Conservation (phyloP, 2,113 vertebrate species). For the Apus apus region DNA sequence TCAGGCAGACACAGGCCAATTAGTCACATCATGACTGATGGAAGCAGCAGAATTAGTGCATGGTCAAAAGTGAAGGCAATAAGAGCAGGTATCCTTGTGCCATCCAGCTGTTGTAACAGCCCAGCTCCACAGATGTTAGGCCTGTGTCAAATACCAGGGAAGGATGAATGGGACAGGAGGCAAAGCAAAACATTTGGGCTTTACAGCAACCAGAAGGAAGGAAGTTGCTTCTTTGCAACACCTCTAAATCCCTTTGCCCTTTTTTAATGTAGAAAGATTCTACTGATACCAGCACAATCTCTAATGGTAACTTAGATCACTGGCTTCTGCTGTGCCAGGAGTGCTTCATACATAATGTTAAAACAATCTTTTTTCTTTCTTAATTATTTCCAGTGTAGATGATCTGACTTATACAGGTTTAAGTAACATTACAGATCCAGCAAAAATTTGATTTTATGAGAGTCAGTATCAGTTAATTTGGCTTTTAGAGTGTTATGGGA, state of each 20-base stretch:
- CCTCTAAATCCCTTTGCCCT: not conserved
- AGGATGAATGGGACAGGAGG: not conserved
- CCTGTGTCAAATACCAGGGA: not conserved
- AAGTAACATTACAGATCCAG: not conserved
- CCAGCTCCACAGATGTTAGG: not conserved
- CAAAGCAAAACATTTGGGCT: not conserved
- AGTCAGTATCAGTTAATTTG: not conserved
- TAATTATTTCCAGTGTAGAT: not conserved
- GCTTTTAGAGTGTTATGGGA: not conserved
- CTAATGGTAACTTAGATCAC: not conserved
- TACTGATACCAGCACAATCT: not conserved
- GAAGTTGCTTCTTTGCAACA: not conserved
- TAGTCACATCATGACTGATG: not conserved
- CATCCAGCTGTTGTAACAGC: not conserved
- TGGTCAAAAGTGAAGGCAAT: not conserved
- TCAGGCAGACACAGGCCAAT: not conserved
- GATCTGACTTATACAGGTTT: not conserved
- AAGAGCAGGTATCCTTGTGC: rapidly evolving
- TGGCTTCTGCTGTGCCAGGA: not conserved
- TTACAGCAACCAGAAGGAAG: not conserved
- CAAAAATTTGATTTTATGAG: not conserved
- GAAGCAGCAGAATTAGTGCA: not conserved
- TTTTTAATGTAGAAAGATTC: not conserved
- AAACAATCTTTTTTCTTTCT: not conserved
- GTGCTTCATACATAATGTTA: not conserved